phyloP scores from a whole-genome alignment of 2,113 vertebrate species.

The Callithrix jacchus region DNA sequence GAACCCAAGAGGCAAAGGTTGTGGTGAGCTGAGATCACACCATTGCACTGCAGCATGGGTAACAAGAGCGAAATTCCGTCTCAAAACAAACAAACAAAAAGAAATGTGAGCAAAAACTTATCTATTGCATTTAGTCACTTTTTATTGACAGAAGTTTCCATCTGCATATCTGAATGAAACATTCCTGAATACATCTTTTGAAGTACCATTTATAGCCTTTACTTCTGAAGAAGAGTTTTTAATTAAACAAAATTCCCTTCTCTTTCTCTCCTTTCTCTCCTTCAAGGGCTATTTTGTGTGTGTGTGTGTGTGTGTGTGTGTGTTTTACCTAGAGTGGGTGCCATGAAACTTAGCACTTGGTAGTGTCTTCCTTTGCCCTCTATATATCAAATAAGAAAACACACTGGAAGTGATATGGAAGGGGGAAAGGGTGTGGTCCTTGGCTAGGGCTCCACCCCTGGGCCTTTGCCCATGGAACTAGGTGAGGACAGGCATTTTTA shows the following conservation, averaged over 20 bases:
- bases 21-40: no score
- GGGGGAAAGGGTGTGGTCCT: no score
- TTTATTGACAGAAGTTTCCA: not conserved
- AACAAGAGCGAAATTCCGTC: no score
- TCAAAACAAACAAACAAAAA: not conserved
- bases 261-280: not conserved
- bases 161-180: constrained; percentile 28
- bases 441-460: no score
- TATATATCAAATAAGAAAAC: constrained; percentile 17
- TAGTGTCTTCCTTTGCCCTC: not conserved
- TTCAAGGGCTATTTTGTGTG: not conserved
- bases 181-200: constrained; percentile 14
- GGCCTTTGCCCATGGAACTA: no score
- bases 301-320: no score
- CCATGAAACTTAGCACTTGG: not conserved
- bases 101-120: constrained; percentile 35
- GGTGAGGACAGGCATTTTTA: no score
- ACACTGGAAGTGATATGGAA: not conserved
- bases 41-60: no score
- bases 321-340: not conserved
- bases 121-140: constrained; percentile 20
- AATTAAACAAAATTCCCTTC: not conserved
- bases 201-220: not conserved
- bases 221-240: not conserved
- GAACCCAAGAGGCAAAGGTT: no score